Base-by-base conservation (phyloP, 2,113 vertebrate genomes). In the Phalacrocorax brasilianus region DNA sequence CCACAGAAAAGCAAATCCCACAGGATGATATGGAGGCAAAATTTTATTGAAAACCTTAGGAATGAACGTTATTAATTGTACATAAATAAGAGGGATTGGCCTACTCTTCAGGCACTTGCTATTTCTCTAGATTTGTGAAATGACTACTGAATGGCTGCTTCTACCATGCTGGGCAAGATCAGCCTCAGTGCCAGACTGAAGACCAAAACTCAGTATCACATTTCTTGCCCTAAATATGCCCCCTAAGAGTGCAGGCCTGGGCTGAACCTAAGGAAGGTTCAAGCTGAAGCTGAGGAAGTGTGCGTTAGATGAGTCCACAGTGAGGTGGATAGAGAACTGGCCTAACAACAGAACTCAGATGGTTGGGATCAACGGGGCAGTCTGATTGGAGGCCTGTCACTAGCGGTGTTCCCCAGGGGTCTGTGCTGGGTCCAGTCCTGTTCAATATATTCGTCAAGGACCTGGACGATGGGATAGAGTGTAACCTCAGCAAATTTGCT, bases 11-110 rank as follows among this genome's bases (percentile, higher is more conserved):
- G 11, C 10, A 85, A 58, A 58, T 16, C 18, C 21, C 71, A 71
- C 5, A 6, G 2, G 8, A 10, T 81, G 28, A 72, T 14, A 80
- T 0, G 0, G 26, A 40, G 18, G 11, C 13, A 79, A 65, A 44
- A 9, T 75, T 86, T 89, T 77, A 33, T 61, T 89, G n/a, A 65
- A 84, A 56, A 42, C 9, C 20, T 59, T 44, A 67, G 18, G n/a
- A 33, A 82, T 61, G 7, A 93, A 16, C 5, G 14, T n/a, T 59
- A 42, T 24, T 50, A 56, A 3, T 18, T 75, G 12, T 23, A n/a
- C 22, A 17, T 35, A 62, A 58, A 59, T 32, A 6, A 14, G 6
- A 73, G 2, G 7, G 14, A 68, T 32, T 49, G 10, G 5, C 15
- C 21, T 80, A 4, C 30, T 53, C 21, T 28, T 67, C 63, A 89